Conservation (phyloP, 35 echinoderm and acorn worm genomes). For the Holothuria glaberrima region DNA sequence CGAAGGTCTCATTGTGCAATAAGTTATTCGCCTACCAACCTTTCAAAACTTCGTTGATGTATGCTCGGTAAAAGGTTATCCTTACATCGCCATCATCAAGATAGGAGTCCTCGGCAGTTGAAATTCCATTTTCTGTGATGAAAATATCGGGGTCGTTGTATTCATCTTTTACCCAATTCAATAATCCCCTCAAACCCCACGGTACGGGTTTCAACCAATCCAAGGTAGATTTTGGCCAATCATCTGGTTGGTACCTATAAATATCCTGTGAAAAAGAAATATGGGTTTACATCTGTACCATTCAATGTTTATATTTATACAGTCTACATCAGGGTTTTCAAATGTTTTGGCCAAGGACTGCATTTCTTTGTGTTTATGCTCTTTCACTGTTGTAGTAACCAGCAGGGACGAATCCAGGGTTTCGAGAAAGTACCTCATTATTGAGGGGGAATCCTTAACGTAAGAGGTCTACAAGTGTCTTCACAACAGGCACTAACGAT, state of each 20-base stretch:
- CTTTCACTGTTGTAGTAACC: too few species aligned
- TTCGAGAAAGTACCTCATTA: too few species aligned
- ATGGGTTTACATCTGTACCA: too few species aligned
- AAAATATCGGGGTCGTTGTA: constrained; percentile 81
- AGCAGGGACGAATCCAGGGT: too few species aligned
- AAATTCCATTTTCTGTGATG: constrained; percentile 96
- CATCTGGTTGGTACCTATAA: constrained; percentile 61
- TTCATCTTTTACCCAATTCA: constrained; percentile 88
- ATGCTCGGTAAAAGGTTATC: constrained; percentile 64
- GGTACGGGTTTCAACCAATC: constrained; percentile 87
- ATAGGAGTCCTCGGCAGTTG: constrained; percentile 51
- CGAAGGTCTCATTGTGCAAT: too few species aligned
- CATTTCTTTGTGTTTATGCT: too few species aligned
- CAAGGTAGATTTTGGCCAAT: constrained; percentile 83
- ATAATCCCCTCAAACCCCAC: constrained; percentile 85
- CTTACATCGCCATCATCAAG: constrained; percentile 67
- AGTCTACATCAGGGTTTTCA: too few species aligned
- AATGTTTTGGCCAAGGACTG: too few species aligned
- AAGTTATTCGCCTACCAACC: neutral
- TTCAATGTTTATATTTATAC: too few species aligned
- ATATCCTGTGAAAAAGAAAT: constrained; percentile 60
- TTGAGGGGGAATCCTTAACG: too few species aligned
- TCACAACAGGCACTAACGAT: too few species aligned
- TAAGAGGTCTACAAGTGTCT: too few species aligned
- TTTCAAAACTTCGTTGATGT: constrained; percentile 76